phyloP scores from a whole-genome alignment of 2,113 vertebrate species.

The Coturnix japonica region DNA sequence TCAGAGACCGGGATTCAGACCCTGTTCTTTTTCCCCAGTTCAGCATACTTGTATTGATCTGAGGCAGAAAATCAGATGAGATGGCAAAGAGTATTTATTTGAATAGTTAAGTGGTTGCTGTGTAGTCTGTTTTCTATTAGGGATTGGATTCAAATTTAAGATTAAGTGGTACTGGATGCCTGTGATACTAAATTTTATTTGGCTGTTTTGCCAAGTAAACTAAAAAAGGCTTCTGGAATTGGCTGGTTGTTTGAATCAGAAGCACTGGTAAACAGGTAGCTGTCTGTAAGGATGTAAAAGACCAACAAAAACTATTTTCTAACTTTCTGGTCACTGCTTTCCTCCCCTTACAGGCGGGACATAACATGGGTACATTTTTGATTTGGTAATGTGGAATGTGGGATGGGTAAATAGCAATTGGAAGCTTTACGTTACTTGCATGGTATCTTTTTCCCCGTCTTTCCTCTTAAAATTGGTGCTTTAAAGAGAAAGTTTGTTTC shows the following conservation, averaged over 20 bases:
- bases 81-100: constrained; percentile 21
- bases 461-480: not conserved
- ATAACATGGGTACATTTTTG: not conserved
- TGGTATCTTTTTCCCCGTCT: not conserved
- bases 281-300: not conserved
- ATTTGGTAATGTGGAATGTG: not conserved
- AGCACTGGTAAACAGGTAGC: not conserved
- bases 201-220: not conserved
- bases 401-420: not conserved
- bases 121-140: constrained; percentile 22
- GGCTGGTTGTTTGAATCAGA: not conserved
- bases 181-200: not conserved
- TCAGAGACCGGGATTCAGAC: not conserved
- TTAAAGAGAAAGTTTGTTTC: not conserved
- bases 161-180: not conserved
- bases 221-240: not conserved
- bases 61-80: constrained; percentile 27
- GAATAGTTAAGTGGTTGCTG: constrained; percentile 33
- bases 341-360: no score
- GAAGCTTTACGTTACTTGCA: not conserved
- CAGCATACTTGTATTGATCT: not conserved
- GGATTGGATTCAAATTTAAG: constrained; percentile 19
- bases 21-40: not conserved
- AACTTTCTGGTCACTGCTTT: no score
- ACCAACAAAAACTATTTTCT: no score